Evolutionary conservation across 2,797 vertebrate genomes (phyloP).

Genomic region (Pygocentrus nattereri): DNA sequence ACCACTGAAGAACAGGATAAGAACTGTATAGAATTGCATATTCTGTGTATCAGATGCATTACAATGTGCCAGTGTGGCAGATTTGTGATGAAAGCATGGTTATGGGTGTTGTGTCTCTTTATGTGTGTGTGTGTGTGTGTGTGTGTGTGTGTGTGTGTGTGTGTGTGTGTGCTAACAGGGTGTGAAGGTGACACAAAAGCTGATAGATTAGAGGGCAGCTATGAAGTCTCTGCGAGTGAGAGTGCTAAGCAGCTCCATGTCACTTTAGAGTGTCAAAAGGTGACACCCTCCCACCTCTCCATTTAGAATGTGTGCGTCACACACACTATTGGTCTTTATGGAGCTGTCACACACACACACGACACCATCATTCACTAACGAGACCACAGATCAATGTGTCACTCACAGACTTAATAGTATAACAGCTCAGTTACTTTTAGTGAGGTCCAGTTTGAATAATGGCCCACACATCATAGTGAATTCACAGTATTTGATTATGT

Average conservation of each 20-base stretch:
- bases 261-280: slow-evolving; percentile 48
- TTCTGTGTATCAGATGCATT: no score
- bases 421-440: not conserved
- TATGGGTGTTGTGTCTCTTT: not conserved
- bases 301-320: slow-evolving; percentile 61
- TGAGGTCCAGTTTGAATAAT: no score
- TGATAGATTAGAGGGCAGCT: slow-evolving; percentile 37
- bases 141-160: slow-evolving; percentile 15
- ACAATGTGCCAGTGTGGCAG: not conserved
- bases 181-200: slow-evolving; percentile 33
- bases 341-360: slow-evolving; percentile 72
- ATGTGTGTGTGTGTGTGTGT: not conserved
- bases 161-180: slow-evolving; percentile 13
- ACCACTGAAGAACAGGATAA: no score
- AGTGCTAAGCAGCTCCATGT: slow-evolving; percentile 47
- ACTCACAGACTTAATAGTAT: not conserved
- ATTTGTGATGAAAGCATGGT: not conserved
- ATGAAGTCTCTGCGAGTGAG: slow-evolving; percentile 30
- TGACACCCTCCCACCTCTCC: slow-evolving; percentile 46
- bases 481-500: no score
- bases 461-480: not conserved
- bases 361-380: slow-evolving; percentile 36
- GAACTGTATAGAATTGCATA: no score
- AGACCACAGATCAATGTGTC: slow-evolving; percentile 3
- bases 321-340: slow-evolving; percentile 62